phyloP scores from a whole-genome alignment of 2,888 invertebrate species.

The Acronicta alni region DNA sequence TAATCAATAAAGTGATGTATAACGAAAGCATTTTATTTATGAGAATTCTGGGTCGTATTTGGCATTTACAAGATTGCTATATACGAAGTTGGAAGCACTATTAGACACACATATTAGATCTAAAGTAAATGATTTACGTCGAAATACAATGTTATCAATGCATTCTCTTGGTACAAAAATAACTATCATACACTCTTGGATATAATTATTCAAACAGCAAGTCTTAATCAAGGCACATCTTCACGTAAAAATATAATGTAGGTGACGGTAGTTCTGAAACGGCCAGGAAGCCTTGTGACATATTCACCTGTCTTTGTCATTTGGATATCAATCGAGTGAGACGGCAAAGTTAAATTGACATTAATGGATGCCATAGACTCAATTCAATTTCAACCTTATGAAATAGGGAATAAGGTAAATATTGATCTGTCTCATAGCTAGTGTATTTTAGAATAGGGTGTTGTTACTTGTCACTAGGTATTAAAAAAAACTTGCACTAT shows the following conservation, averaged over 20 bases:
- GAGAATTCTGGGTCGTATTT: conserved; percentile 65
- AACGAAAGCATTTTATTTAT: conserved; percentile 58
- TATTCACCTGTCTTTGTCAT: too few relatives aligned
- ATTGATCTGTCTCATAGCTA: too few relatives aligned
- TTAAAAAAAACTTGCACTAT: conserved; percentile 35
- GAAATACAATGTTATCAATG: conserved; percentile 50
- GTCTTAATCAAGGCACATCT: conserved; percentile 54
- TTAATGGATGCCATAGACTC: too few relatives aligned
- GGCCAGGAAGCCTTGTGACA: too few relatives aligned
- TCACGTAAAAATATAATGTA: conserved; percentile 29
- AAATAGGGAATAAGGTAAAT: too few relatives aligned
- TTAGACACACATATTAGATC: too few relatives aligned
- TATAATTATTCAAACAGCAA: conserved; percentile 30
- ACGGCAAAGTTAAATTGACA: too few relatives aligned
- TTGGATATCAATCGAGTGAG: too few relatives aligned
- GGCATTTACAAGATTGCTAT: conserved; percentile 67
- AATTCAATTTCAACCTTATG: too few relatives aligned
- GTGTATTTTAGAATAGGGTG: too few relatives aligned
- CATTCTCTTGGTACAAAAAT: conserved; percentile 66
- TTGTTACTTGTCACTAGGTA: conserved; percentile 28
- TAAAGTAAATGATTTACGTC: conserved; percentile 54
- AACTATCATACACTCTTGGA: conserved; percentile 30
- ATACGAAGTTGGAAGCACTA: conserved; percentile 76
- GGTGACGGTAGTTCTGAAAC: background rate
- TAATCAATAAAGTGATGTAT: conserved; percentile 63